These are phyloP conservation scores for Heliopora coerulea DNA, from an alignment of 92 coral and sea anemone species.

Conservation along the genomic window DNA sequence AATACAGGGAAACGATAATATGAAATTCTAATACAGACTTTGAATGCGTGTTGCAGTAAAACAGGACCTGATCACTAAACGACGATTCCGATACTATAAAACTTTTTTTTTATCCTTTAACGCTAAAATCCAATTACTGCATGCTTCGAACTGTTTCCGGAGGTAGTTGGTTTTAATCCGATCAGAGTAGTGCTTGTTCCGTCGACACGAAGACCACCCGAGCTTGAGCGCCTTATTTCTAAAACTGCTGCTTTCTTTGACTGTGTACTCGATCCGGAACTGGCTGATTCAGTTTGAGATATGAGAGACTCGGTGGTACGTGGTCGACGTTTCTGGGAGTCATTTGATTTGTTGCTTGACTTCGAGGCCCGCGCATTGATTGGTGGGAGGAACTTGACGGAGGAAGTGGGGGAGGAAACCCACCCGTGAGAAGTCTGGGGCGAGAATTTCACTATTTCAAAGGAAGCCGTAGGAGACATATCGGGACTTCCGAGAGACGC, in stretches of 20 bases:
- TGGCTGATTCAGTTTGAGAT: constrained; percentile 12
- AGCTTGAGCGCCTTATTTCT: constrained; percentile 31
- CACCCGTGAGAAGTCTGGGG: constrained; percentile 44
- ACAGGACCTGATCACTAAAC: too few relatives aligned
- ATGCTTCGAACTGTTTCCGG: constrained; percentile 28
- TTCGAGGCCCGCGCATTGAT: constrained; percentile 44
- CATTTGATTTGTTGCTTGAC: constrained; percentile 22
- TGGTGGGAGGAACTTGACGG: constrained; percentile 40
- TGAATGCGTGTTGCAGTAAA: too few relatives aligned
- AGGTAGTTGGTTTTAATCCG: constrained; percentile 18
- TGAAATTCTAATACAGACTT: too few relatives aligned
- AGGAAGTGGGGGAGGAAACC: constrained; percentile 47
- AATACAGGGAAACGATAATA: too few relatives aligned
- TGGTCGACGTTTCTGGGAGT: constrained; percentile 30
- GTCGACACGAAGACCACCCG: constrained; percentile 37
- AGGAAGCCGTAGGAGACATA: constrained; percentile 44
- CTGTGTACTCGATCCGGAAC: constrained; percentile 30
- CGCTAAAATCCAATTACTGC: constrained; percentile 28
- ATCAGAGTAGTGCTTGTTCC: constrained; percentile 16
- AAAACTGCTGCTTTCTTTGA: constrained; percentile 17
- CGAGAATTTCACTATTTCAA: constrained; percentile 32
- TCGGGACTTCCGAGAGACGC: constrained; percentile 13
- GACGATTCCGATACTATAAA: too few relatives aligned
- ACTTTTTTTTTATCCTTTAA: background rate
- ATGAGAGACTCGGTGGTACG: constrained; percentile 27